Percentiles rank a stretch among this genome's conserved stretches.
Evolutionary conservation across 1,140 invertebrate species (phyloP).

Genomic region (Periplaneta americana): DNA sequence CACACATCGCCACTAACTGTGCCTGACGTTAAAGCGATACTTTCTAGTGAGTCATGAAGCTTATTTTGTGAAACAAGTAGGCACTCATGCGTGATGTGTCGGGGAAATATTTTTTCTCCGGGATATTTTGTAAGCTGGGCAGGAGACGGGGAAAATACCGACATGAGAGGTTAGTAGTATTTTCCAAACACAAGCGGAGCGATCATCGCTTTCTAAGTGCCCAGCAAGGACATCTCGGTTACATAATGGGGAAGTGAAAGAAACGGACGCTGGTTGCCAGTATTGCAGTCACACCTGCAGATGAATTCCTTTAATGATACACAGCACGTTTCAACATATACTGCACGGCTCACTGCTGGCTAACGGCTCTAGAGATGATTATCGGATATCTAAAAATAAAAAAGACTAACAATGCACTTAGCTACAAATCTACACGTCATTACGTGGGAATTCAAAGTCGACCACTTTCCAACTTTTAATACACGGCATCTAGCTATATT

Average conservation of each 20-base stretch:
- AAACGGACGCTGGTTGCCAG: not conserved
- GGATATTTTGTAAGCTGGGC: not conserved
- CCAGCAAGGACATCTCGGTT: not conserved
- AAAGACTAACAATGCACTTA: no score
- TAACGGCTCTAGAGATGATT: no score
- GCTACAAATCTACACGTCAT: no score
- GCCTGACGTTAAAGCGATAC: no score
- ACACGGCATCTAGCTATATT: no score
- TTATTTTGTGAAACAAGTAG: not conserved
- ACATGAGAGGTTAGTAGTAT: no score
- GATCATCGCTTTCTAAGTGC: not conserved
- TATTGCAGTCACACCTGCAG: not conserved
- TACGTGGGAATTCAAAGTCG: no score
- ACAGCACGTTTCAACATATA: not conserved
- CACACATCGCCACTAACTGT: no score
- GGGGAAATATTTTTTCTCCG: not conserved
- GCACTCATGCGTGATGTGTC: not conserved
- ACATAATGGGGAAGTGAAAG: not conserved
- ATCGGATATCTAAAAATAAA: no score
- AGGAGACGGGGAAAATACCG: not conserved
- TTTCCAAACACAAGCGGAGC: not conserved
- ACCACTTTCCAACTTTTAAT: no score
- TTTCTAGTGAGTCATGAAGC: not conserved
- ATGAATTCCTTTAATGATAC: not conserved
- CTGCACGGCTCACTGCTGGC: not conserved